Evolutionary conservation across 2,797 vertebrate genomes (phyloP).

Genomic region (Diglossa cyanea): DNA sequence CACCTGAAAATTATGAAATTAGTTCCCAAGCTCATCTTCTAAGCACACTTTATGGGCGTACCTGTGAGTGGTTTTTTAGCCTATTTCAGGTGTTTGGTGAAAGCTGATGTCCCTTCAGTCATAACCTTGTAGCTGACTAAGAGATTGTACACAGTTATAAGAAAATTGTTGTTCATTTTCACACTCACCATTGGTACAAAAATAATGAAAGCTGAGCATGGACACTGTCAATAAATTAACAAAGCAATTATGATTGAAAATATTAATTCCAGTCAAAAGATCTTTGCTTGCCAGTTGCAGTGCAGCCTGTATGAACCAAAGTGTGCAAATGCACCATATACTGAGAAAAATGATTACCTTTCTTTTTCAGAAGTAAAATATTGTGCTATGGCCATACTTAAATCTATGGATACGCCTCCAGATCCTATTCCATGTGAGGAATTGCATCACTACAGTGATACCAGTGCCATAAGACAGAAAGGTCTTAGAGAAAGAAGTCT

Average conservation of each 20-base stretch:
- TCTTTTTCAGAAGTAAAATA: background rate
- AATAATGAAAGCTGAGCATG: background rate
- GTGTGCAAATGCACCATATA: background rate
- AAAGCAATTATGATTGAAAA: background rate
- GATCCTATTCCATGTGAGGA: background rate
- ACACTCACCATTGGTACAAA: background rate
- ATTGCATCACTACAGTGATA: background rate
- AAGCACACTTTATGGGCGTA: background rate
- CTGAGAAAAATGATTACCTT: background rate
- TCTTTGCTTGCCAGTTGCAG: rapidly evolving
- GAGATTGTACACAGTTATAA: background rate
- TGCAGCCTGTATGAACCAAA: background rate
- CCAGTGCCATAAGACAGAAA: background rate
- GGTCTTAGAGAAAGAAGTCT: background rate
- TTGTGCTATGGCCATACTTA: background rate
- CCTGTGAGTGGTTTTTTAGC: background rate
- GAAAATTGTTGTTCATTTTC: background rate
- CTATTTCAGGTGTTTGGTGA: background rate
- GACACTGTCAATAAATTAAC: background rate
- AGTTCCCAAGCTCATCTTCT: background rate
- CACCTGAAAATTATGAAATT: background rate
- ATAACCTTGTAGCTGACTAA: background rate
- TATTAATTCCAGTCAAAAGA: background rate
- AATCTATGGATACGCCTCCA: background rate
- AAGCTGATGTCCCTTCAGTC: background rate